phyloP scores from a whole-genome alignment of 1,140 invertebrate species.

The Anadara kagoshimensis region DNA sequence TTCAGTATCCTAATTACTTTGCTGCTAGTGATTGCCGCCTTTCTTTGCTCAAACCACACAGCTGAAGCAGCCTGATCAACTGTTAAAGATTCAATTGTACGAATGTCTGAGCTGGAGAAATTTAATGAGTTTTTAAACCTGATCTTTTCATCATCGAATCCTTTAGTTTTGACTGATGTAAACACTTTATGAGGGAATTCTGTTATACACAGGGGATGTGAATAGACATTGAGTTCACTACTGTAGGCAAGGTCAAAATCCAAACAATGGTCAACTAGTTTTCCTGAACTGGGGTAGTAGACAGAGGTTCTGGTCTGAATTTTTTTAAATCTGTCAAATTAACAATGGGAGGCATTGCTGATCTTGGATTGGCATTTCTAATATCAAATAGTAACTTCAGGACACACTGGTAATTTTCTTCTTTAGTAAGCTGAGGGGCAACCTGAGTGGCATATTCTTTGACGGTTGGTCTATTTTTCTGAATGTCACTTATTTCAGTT shows the following conservation, averaged over 20 bases:
- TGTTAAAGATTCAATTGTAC: background rate
- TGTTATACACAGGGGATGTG: background rate
- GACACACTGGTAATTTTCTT: background rate
- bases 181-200: no score
- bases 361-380: background rate
- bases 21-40: slow-evolving; percentile 8
- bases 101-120: no score
- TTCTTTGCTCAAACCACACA: slow-evolving; percentile 15
- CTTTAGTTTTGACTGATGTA: background rate
- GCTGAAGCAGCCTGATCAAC: background rate
- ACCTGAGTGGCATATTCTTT: background rate
- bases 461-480: background rate
- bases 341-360: background rate
- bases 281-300: background rate
- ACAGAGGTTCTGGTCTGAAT: background rate
- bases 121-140: background rate
- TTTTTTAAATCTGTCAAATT: background rate
- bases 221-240: background rate
- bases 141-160: background rate
- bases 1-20: background rate
- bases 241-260: background rate
- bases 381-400: background rate
- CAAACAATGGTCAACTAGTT: background rate
- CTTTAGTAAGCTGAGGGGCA: background rate
- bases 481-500: background rate